Evolutionary conservation across 2,888 invertebrate species (phyloP).

Genomic region (Rhabditoides inermis): DNA sequence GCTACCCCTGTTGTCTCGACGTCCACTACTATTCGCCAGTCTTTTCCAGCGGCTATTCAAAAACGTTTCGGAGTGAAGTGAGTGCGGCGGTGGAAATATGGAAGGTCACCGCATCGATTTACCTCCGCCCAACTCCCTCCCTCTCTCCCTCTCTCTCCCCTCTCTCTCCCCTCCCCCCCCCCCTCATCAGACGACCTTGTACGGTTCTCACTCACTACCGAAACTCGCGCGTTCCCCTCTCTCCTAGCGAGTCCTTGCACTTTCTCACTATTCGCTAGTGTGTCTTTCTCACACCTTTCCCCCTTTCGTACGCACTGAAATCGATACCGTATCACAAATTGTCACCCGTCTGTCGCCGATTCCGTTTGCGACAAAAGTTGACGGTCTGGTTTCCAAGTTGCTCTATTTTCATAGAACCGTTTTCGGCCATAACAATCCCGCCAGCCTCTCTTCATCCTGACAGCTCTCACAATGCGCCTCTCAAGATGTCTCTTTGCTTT

Average conservation of each 20-base stretch:
- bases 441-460: no score
- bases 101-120: not conserved
- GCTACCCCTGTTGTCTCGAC: constrained; percentile 3
- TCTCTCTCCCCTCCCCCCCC: not conserved
- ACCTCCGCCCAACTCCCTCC: not conserved
- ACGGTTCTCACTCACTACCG: not conserved
- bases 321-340: no score
- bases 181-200: no score
- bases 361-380: no score
- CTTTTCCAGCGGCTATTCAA: not conserved
- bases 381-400: no score
- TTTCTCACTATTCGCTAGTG: constrained; percentile 3
- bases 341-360: no score
- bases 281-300: constrained; percentile 4
- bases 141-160: not conserved
- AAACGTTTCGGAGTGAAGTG: not conserved
- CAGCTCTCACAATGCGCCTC: no score
- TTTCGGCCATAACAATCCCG: no score
- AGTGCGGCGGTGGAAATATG: not conserved
- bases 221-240: not conserved
- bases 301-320: not conserved
- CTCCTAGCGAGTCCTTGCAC: constrained; percentile 1
- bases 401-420: no score
- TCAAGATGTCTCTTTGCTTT: no score
- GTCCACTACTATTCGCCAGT: constrained; percentile 3